Base-by-base conservation (phyloP, 2,888 invertebrate genomes). In the Limenitis camilla region DNA sequence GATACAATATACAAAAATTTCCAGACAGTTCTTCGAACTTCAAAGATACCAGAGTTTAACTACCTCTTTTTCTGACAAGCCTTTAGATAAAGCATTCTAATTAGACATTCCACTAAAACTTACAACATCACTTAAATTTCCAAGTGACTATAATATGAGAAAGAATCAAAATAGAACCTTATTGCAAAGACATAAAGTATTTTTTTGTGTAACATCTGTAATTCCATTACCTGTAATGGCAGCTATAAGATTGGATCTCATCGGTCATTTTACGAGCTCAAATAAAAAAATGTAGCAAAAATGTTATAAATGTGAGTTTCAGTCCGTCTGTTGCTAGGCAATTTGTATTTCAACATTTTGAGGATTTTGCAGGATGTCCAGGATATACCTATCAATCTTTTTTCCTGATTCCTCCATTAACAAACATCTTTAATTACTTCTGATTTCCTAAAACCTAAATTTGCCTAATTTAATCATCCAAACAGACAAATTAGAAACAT, bases 211-310 rank as follows among this genome's bases (percentile, higher is more conserved):
- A 33, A 9, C 44, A 35, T 7, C 9, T 30, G 11, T 29, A 35
- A 27, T 53, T 47, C 56, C 56, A 62, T 62, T 61, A 64, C 61
- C 60, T 61, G 55, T 60, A 59, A 61, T 51, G 55, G 48, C 40
- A 46, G 51, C 51, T 53, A 47, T 61, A 53, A 61, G 60, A 54
- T 54, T 61, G 55, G 51, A 56, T 59, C 58, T 55, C 53, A 56
- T 61, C 57, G 57, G 53, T 61, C 60, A 56, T 55, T 62, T 60
- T 59, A 61, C 50, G 54, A 50, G 19, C 6, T 27, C 47, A 38
- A 48, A 56, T 61, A 58, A 60, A 58, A 60, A 42, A 40, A 36
- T 42, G 40, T 42, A 27, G 40, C 48, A 48, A 11, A 10, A 29
- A 35, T 33, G 10, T 35, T 42, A 7, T 10, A 5, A 29, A 6